Evolutionary conservation across 2,113 vertebrate genomes (phyloP).

Genomic region (Hippocampus guttulatus): DNA sequence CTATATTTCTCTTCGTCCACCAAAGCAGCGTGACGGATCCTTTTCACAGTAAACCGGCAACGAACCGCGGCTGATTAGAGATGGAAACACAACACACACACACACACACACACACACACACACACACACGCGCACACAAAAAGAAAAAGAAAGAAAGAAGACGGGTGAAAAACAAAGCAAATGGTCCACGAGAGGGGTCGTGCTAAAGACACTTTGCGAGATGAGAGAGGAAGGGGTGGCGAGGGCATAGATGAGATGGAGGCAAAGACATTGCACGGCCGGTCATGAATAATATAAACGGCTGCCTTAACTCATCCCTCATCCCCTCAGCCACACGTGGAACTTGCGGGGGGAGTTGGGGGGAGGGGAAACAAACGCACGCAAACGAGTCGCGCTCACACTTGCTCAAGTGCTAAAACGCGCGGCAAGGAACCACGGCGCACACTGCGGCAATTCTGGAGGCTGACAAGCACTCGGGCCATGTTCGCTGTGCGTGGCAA

Average conservation of each 20-base stretch:
- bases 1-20: neutral
- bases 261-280: conserved; percentile 16
- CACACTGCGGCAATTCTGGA: neutral
- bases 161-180: conserved; percentile 8
- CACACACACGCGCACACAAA: neutral
- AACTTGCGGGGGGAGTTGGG: neutral
- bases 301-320: conserved; percentile 25
- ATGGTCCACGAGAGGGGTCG: conserved; percentile 8
- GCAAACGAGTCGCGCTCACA: neutral
- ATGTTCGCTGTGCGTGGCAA: neutral
- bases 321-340: conserved; percentile 10
- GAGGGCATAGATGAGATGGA: conserved; percentile 17
- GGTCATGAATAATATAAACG: conserved; percentile 46
- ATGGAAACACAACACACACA: conserved; percentile 1
- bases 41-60: conserved; percentile 16
- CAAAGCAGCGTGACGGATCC: neutral
- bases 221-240: conserved; percentile 6
- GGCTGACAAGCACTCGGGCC: neutral
- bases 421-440: neutral
- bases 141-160: neutral
- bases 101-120: neutral
- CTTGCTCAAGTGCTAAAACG: neutral
- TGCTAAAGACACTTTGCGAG: conserved; percentile 6
- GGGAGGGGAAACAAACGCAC: conserved; percentile 1
- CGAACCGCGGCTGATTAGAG: conserved; percentile 13